phyloP scores from a whole-genome alignment of 2,888 invertebrate genomes.

The Cartodere bifasciata region DNA sequence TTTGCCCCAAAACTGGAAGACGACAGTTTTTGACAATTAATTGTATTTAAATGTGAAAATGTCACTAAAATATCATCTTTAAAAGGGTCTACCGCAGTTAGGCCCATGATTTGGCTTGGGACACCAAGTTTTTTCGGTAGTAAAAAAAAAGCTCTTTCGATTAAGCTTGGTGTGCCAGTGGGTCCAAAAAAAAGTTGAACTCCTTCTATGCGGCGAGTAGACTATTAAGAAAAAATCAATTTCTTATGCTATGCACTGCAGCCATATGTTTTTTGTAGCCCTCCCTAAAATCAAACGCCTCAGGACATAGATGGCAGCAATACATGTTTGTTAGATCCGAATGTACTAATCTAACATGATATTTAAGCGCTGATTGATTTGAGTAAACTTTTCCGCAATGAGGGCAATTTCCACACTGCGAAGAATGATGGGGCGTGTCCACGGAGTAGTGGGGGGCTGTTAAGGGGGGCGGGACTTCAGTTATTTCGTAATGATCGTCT shows the following conservation, averaged over 20 bases:
- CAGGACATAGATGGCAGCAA: conserved; percentile 56
- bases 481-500: conserved; percentile 20
- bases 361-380: conserved; percentile 56
- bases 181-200: too few relatives aligned
- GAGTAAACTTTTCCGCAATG: conserved; percentile 57
- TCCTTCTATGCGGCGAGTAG: too few relatives aligned
- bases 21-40: too few relatives aligned
- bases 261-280: conserved; percentile 59
- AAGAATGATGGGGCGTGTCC: conserved; percentile 28
- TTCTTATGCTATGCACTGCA: conserved; percentile 50
- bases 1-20: too few relatives aligned
- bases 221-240: too few relatives aligned
- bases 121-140: too few relatives aligned
- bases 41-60: too few relatives aligned
- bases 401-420: conserved; percentile 49
- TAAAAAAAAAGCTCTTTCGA: too few relatives aligned
- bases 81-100: too few relatives aligned
- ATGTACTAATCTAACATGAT: conserved; percentile 55
- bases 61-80: too few relatives aligned
- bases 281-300: conserved; percentile 54
- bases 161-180: too few relatives aligned
- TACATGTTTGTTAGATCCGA: conserved; percentile 54
- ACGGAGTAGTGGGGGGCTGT: conserved; percentile 9
- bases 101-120: too few relatives aligned
- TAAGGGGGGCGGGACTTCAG: conserved; percentile 11